Percentiles rank a stretch among this genome's conserved stretches.
Conservation (phyloP, 1,140 invertebrate species). For the Phymastichus coffea region DNA sequence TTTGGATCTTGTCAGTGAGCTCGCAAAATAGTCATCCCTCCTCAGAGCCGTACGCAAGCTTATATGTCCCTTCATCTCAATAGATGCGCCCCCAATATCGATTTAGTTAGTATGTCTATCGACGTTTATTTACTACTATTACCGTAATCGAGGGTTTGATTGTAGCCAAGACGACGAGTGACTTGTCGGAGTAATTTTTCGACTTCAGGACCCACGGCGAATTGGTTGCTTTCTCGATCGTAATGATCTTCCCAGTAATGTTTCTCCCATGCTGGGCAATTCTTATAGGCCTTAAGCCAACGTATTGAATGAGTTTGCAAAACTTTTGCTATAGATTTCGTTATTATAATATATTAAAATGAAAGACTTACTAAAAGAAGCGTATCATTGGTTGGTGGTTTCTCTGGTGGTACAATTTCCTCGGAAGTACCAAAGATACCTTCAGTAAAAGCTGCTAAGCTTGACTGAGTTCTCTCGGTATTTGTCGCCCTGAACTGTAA, state of each 20-base stretch:
- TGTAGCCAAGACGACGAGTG: slow-evolving; percentile 49
- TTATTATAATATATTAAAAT: no score
- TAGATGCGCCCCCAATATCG: no score
- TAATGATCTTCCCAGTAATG: slow-evolving; percentile 32
- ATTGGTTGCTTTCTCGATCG: slow-evolving; percentile 44
- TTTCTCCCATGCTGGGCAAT: slow-evolving; percentile 37
- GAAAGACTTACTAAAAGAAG: slow-evolving; percentile 38
- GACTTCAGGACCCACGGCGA: slow-evolving; percentile 46
- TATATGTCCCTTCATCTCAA: no score
- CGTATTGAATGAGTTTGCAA: neutral
- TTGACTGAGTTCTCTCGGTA: slow-evolving; percentile 36
- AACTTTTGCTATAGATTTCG: no score
- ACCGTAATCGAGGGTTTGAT: slow-evolving; percentile 11
- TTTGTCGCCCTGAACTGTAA: slow-evolving; percentile 47
- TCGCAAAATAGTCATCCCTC: no score
- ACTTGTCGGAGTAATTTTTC: slow-evolving; percentile 48
- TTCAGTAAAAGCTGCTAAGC: slow-evolving; percentile 45
- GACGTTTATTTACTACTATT: no score
- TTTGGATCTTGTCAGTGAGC: no score
- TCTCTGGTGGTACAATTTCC: slow-evolving; percentile 27
- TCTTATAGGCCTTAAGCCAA: slow-evolving; percentile 37
- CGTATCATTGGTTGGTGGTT: slow-evolving; percentile 38
- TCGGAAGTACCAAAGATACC: slow-evolving; percentile 42
- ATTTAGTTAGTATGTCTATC: no score
- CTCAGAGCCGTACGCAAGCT: no score